phyloP scores from a whole-genome alignment of 92 coral and sea anemone species.

The Epizoanthus illoricatus region DNA sequence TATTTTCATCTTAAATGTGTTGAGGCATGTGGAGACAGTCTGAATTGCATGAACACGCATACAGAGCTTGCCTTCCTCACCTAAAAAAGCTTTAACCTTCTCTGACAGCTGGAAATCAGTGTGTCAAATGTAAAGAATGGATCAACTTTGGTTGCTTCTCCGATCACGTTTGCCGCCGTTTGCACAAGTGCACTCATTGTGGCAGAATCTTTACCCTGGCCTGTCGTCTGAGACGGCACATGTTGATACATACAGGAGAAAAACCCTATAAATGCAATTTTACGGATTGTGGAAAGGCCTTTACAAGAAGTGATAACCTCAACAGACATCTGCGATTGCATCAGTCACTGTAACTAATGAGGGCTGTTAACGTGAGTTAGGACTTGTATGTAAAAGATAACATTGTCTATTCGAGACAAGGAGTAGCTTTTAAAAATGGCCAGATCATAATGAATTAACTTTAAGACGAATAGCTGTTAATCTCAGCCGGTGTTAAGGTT shows the following conservation, averaged over 20 bases:
- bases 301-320: conserved; percentile 47
- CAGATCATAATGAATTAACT: too few species aligned
- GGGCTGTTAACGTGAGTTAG: too few species aligned
- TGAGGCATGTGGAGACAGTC: too few species aligned
- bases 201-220: not conserved
- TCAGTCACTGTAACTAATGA: not conserved
- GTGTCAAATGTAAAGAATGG: conserved; percentile 12
- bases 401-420: too few species aligned
- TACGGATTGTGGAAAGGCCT: conserved; percentile 49
- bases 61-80: not conserved
- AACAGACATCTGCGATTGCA: conserved; percentile 37
- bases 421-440: too few species aligned
- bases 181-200: not conserved
- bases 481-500: too few species aligned
- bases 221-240: conserved; percentile 24
- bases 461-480: too few species aligned
- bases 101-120: not conserved
- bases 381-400: too few species aligned
- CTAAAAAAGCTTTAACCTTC: conserved; percentile 10
- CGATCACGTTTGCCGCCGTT: not conserved
- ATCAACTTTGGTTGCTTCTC: conserved; percentile 4
- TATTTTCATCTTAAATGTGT: too few species aligned
- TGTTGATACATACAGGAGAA: conserved; percentile 50
- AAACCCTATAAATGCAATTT: conserved; percentile 53
- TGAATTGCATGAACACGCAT: not conserved